Evolutionary conservation across 2,888 invertebrate genomes (phyloP).

Genomic region (Diplolepis rosae): DNA sequence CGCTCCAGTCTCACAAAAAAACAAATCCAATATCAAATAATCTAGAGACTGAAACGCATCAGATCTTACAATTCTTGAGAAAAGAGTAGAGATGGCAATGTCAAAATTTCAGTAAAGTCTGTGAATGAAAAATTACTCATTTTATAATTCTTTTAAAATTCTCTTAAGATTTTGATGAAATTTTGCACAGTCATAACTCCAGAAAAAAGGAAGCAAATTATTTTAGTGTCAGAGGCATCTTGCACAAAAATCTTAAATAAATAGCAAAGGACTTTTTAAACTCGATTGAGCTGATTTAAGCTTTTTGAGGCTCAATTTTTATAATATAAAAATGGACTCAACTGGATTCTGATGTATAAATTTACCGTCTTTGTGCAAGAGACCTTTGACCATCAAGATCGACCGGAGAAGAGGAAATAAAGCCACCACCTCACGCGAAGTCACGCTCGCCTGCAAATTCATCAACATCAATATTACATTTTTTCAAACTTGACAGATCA

Average conservation of each 20-base stretch:
- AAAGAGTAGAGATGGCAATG: not conserved
- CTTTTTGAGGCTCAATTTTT: no score
- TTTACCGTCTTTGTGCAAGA: slow-evolving; percentile 48
- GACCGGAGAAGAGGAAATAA: slow-evolving; percentile 49
- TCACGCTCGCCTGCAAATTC: slow-evolving; percentile 56
- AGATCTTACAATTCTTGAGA: slow-evolving; percentile 11
- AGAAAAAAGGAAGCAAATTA: slow-evolving; percentile 23
- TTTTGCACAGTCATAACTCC: not conserved
- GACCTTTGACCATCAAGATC: slow-evolving; percentile 39
- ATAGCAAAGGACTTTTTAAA: no score
- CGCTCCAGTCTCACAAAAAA: not conserved
- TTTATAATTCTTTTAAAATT: not conserved
- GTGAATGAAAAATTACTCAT: not conserved
- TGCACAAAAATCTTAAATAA: slow-evolving; percentile 7
- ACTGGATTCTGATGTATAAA: not conserved
- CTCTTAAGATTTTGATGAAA: not conserved
- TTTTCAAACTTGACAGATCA: slow-evolving; percentile 32
- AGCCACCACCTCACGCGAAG: slow-evolving; percentile 52
- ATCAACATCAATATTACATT: slow-evolving; percentile 41
- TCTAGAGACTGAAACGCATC: not conserved
- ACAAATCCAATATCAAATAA: not conserved
- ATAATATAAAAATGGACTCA: not conserved
- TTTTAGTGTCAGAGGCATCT: slow-evolving; percentile 19
- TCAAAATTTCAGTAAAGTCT: not conserved
- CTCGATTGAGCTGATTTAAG: no score